Conservation (phyloP, 2,888 invertebrate species). For the Chorisops tibialis region DNA sequence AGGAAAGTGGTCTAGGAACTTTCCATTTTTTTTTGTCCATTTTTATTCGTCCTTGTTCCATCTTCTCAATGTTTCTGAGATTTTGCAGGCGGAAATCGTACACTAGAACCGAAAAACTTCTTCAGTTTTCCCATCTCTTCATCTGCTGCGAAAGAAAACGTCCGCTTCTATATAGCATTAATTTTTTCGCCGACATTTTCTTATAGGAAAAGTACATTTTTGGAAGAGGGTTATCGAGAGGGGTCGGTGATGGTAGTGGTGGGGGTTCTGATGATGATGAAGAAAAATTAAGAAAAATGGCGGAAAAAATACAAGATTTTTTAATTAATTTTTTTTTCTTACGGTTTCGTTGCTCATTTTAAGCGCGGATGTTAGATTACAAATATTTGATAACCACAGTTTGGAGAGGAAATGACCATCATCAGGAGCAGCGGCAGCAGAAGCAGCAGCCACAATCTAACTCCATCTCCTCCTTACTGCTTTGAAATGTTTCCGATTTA, state of each 20-base stretch:
- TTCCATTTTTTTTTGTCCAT: conserved; percentile 4
- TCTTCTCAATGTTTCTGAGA: no score
- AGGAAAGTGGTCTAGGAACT: conserved; percentile 27
- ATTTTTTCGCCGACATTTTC: conserved; percentile 20
- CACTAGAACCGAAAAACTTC: conserved; percentile 6
- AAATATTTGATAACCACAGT: conserved; percentile 13
- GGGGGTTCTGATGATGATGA: conserved; percentile 9
- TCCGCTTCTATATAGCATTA: conserved; percentile 15
- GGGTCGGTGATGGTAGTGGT: neutral
- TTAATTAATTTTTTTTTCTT: conserved; percentile 18
- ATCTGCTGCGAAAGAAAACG: conserved; percentile 4
- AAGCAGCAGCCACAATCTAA: no score
- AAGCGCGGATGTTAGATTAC: conserved; percentile 11
- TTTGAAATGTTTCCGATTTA: no score
- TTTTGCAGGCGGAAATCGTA: neutral
- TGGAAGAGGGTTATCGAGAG: neutral
- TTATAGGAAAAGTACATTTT: conserved; percentile 13
- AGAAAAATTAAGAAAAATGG: conserved; percentile 6
- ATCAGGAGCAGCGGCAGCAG: no score
- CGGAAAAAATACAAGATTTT: neutral
- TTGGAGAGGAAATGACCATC: no score
- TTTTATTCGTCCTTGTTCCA: neutral
- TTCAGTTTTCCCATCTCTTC: conserved; percentile 17
- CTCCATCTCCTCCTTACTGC: no score
- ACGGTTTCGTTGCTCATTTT: conserved; percentile 3